Conservation (phyloP, 2,113 vertebrate genomes). For the Clinocottus analis region DNA sequence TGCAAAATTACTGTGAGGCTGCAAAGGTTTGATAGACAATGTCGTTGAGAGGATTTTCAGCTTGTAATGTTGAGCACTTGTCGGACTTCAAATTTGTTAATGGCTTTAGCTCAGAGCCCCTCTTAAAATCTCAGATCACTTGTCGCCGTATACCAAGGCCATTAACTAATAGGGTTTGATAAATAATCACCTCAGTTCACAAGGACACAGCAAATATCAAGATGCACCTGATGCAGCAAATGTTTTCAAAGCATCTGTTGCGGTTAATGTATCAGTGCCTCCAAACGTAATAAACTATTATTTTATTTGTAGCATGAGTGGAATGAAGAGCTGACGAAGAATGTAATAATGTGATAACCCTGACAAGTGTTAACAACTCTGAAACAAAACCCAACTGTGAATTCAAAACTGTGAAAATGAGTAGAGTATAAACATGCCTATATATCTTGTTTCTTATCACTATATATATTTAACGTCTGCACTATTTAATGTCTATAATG, state of each 20-base stretch:
- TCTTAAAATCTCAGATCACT: slow-evolving; percentile 24
- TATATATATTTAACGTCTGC: neutral
- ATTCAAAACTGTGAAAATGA: neutral
- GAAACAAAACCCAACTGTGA: neutral
- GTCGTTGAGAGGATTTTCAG: slow-evolving; percentile 40
- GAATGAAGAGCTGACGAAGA: slow-evolving; percentile 35
- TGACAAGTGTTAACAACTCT: slow-evolving; percentile 23
- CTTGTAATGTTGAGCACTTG: slow-evolving; percentile 10
- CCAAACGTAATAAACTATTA: neutral
- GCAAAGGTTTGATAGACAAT: neutral
- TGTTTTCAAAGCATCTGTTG: slow-evolving; percentile 6
- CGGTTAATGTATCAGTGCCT: slow-evolving; percentile 1
- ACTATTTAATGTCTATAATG: neutral
- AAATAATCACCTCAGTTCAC: slow-evolving; percentile 45
- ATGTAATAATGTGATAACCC: slow-evolving; percentile 22
- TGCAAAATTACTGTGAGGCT: slow-evolving; percentile 14
- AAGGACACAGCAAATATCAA: slow-evolving; percentile 18
- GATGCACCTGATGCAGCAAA: slow-evolving; percentile 4
- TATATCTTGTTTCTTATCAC: neutral
- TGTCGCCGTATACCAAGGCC: slow-evolving; percentile 10
- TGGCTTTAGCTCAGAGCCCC: slow-evolving; percentile 28
- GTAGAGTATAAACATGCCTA: neutral
- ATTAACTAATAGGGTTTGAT: slow-evolving; percentile 40
- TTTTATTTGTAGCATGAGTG: neutral
- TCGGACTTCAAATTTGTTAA: slow-evolving; percentile 52